These are phyloP conservation scores for Aphidius gifuensis DNA, from an alignment of 1,140 invertebrate genomes.

Conservation along the genomic window DNA sequence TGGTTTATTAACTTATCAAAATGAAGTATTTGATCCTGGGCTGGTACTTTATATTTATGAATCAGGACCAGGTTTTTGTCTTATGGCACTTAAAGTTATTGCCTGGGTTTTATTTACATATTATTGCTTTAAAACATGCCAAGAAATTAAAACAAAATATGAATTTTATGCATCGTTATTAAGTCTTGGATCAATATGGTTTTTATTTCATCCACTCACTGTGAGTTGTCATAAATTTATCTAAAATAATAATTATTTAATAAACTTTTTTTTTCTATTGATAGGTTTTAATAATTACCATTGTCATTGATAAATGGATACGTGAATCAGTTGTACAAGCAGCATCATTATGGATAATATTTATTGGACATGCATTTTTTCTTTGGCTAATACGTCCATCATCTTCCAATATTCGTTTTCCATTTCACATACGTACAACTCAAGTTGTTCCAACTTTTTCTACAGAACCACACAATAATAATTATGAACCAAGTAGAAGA, in stretches of 20 bases:
- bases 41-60: constrained; percentile 87
- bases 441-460: constrained; percentile 40
- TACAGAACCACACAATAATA: constrained; percentile 36
- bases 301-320: constrained; percentile 85
- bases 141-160: constrained; percentile 41
- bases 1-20: constrained; percentile 75
- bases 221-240: constrained; percentile 28
- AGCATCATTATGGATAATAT: constrained; percentile 71
- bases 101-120: constrained; percentile 85
- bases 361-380: constrained; percentile 79
- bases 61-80: constrained; percentile 79
- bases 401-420: constrained; percentile 41
- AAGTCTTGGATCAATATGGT: constrained; percentile 70
- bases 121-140: constrained; percentile 55
- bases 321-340: constrained; percentile 83
- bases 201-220: constrained; percentile 41
- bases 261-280: constrained; percentile 51
- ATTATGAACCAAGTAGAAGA: constrained; percentile 37
- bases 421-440: constrained; percentile 47
- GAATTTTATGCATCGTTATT: constrained; percentile 79
- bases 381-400: constrained; percentile 54
- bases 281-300: constrained; percentile 76
- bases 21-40: constrained; percentile 82
- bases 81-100: constrained; percentile 72
- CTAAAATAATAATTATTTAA: constrained; percentile 3